Base-by-base conservation (phyloP, 2,797 vertebrate species). In the Eptatretus atami region DNA sequence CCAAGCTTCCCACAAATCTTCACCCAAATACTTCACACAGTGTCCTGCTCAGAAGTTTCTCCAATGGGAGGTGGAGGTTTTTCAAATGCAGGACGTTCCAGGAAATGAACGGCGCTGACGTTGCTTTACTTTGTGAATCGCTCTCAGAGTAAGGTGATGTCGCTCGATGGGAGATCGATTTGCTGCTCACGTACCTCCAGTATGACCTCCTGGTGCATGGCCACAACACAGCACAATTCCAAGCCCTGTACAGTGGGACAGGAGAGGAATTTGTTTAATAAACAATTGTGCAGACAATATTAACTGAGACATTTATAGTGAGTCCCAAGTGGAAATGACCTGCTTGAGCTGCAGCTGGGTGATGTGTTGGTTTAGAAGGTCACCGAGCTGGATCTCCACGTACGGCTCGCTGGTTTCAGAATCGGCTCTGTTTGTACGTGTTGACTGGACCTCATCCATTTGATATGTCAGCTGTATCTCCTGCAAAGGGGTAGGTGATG, bases 301-400 rank as follows among this genome's bases (percentile, higher is more conserved):
- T 44, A 44, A 4, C 3, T 44, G 31, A n/a, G 11, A 60, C 24
- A 24, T 24, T 60, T 15, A 15, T 60, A 60, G 55, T 15, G 54
- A 57, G 55, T 24, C 8, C 55, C 55, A 15, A 44, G 31, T 44
- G 31, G 4, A 44, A 44, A 44, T 44, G 31, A 44, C 90, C 83
- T 95, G 90, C 69, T 95, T 84, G 64, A 95, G 76, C 70, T 95
- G 90, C 63, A 95, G 78, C 70, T 96, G 90, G 57, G 80, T 83
- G 72, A 86, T 76, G 53, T 77, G 74, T 69, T 82, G 86, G 53
- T 80, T 77, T 25, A 80, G 76, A 71, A 84, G 69, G 65, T 90
- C 83, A 44, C 90, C 90, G 67, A 92, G 69, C 2, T 75, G 75
- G 64, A 96, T 80, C 72, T 96, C 87, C 68, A 93, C 87, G 0